phyloP scores from a whole-genome alignment of 30 jellyfish, hydroid and myxozoan genomes.

The Pseudorhiza aurosa region DNA sequence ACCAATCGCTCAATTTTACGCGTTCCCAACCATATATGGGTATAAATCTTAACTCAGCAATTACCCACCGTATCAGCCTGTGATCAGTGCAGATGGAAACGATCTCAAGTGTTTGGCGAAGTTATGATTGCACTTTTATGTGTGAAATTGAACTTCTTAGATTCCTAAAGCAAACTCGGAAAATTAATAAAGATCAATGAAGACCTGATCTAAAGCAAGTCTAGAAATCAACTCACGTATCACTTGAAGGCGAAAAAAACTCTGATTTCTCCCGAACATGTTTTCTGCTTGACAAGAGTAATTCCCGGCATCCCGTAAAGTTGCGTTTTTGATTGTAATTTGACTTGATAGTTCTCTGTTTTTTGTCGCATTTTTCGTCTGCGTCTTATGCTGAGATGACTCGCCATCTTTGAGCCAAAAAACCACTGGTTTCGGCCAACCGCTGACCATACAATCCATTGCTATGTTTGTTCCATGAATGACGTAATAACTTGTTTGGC shows the following conservation, averaged over 20 bases:
- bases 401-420: constrained; percentile 28
- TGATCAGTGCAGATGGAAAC: no score
- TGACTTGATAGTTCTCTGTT: background rate
- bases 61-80: no score
- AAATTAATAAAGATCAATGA: no score
- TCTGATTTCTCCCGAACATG: constrained; percentile 15
- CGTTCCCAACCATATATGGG: no score
- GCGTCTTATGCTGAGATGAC: background rate
- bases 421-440: constrained; percentile 9
- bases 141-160: no score
- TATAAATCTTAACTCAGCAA: no score
- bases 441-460: constrained; percentile 1
- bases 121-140: no score
- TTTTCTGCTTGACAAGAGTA: constrained; percentile 23
- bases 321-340: background rate
- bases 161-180: no score
- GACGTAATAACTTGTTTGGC: background rate
- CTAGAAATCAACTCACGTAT: constrained; percentile 11
- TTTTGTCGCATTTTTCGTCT: background rate
- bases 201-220: no score
- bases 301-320: constrained; percentile 6
- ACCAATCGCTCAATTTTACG: no score
- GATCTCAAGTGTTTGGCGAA: no score
- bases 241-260: background rate
- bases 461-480: background rate